phyloP scores from a whole-genome alignment of 1,140 invertebrate species.

The Epicauta chinensis region DNA sequence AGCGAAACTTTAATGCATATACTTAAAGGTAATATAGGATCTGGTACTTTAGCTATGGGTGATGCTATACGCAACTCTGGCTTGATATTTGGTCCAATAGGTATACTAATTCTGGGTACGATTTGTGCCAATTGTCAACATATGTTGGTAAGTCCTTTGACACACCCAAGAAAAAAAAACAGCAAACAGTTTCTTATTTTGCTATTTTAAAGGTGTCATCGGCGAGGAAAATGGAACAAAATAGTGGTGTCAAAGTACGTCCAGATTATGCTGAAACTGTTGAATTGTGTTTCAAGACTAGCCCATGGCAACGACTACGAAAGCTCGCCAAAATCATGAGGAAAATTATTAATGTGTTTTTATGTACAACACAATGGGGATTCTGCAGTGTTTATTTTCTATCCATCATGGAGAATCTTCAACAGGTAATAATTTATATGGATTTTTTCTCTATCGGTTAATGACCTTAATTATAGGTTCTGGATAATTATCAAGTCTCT shows the following conservation, averaged over 20 bases:
- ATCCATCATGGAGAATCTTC: conserved; percentile 76
- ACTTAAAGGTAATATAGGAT: conserved; percentile 68
- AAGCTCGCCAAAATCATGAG: conserved; percentile 54
- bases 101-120: conserved; percentile 57
- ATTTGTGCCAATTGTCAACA: conserved; percentile 68
- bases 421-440: conserved; percentile 59
- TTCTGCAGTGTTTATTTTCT: conserved; percentile 94
- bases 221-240: conserved; percentile 56
- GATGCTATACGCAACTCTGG: conserved; percentile 70
- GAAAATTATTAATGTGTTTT: conserved; percentile 65
- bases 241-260: conserved; percentile 42
- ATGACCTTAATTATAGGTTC: conserved; percentile 47
- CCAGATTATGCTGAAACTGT: conserved; percentile 73
- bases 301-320: conserved; percentile 51
- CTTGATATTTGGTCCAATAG: conserved; percentile 54
- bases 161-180: no score
- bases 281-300: conserved; percentile 65
- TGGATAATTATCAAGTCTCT: conserved; percentile 50
- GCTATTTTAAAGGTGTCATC: conserved; percentile 58
- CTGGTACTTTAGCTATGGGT: conserved; percentile 67
- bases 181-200: no score
- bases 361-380: conserved; percentile 85
- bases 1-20: conserved; percentile 65
- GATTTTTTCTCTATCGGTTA: conserved; percentile 2
- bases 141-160: conserved; percentile 51